Evolutionary conservation across 2,797 vertebrate genomes (phyloP), one percentile per base, ranked within the genome.

Genomic region (Tapera naevia): DNA sequence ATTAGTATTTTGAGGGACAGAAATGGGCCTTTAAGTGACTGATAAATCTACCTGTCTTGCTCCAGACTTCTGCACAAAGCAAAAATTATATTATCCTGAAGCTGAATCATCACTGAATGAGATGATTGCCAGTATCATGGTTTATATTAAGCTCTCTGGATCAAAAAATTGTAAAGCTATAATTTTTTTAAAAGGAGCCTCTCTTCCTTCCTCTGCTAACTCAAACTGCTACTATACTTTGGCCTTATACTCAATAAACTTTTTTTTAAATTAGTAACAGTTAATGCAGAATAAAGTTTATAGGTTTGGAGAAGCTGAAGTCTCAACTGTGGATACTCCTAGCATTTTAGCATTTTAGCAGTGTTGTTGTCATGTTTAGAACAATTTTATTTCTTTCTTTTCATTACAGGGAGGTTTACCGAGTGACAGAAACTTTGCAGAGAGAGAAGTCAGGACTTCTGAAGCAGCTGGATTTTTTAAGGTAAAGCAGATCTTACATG

Each of bases 401-500:
- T 83, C 56, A 71, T 46, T 66, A 13, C 95, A 99, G 99, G 95
- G 99, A 99, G 92, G 97, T 99, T 25, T 99, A 99, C 96, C 96
- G 97, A 9, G 97, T 99, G 64, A 99, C 98, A 4, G 99, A 99
- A 96, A 98, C 98, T 61, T 97, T 99, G 35, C 98, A 99, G 94
- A 97, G 99, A 35, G 99, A 99, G 93, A 97, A 99, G 93, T 96
- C 98, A 0, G 98, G 98, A 79, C 98, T 99, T 43, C 95, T 98
- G 80, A 99, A 99, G 94, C 99, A 99, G 91, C 95, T 99, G 93
- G 99, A 99, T 90, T 98, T 99, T 79, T 94, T 99, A 86, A 99
- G 99, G 99, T 99, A 93, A 53, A 13, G 24, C 43, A 45, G 30
- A 69, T 37, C 18, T 72, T 67, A 43, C 7, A 4, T 67, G 50